Conservation (phyloP, 2,113 vertebrate species). For the Poicephalus meyeri region DNA sequence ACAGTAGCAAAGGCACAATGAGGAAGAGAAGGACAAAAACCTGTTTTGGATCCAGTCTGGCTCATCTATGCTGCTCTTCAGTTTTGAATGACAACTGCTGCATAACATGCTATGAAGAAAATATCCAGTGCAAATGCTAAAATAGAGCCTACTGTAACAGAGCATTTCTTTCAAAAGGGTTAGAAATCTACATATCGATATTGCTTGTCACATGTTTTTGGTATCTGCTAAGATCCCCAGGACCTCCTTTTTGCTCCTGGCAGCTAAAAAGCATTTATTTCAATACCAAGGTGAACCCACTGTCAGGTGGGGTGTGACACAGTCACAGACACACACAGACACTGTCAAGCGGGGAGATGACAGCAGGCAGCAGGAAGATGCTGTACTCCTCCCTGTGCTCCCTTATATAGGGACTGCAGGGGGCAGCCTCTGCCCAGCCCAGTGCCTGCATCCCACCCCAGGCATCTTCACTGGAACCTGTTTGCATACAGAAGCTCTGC, state of each 20-base stretch:
- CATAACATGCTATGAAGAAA: neutral
- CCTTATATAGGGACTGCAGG: neutral
- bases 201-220: rapidly evolving
- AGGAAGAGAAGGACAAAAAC: neutral
- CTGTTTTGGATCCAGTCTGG: neutral
- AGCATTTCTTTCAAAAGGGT: neutral
- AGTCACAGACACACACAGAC: too few species aligned
- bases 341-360: neutral
- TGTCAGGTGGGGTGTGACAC: neutral
- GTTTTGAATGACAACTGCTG: neutral
- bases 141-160: neutral
- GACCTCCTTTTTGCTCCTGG: neutral
- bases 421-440: neutral
- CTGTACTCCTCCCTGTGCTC: neutral
- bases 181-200: rapidly evolving
- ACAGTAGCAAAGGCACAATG: rapidly evolving
- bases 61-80: neutral
- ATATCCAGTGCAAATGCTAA: neutral
- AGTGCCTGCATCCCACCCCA: neutral
- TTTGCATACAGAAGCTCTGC: neutral
- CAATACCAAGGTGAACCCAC: neutral
- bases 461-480: neutral
- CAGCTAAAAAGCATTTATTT: too few species aligned
- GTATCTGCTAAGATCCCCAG: neutral
- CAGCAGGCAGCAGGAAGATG: neutral